Conservation (phyloP, 2,797 vertebrate genomes). For the Ara ararauna region DNA sequence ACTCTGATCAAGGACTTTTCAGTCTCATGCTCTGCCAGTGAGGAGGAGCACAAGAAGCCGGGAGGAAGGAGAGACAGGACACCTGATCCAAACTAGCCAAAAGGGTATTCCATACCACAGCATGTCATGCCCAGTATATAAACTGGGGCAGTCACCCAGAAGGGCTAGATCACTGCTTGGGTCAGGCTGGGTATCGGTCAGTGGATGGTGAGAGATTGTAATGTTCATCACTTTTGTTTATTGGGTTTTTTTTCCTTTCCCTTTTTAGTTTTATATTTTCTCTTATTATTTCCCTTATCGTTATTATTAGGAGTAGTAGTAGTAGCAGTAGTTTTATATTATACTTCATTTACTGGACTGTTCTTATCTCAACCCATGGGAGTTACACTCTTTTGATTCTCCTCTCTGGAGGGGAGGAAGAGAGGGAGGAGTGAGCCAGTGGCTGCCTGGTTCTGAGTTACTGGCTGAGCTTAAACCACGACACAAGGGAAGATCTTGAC, state of each 20-base stretch:
- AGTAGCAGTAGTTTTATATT: not conserved
- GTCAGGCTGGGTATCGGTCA: not conserved
- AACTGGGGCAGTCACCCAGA: not conserved
- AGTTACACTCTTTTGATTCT: not conserved
- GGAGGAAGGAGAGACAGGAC: not conserved
- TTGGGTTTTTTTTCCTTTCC: not conserved
- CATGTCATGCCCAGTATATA: not conserved
- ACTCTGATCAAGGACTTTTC: not conserved
- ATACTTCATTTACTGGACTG: not conserved
- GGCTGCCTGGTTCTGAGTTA: not conserved
- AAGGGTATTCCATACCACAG: not conserved
- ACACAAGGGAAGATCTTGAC: slow-evolving; percentile 24
- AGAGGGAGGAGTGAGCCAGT: not conserved
- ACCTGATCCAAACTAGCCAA: not conserved
- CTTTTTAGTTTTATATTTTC: not conserved
- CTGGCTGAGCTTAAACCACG: not conserved
- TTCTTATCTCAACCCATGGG: not conserved
- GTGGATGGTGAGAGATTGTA: not conserved
- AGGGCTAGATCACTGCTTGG: not conserved
- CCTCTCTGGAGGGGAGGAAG: not conserved
- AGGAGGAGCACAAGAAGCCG: not conserved
- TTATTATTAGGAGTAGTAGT: not conserved
- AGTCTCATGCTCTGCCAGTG: not conserved
- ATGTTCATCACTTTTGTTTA: not conserved
- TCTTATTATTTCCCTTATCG: not conserved